Evolutionary conservation across 2,888 invertebrate species (phyloP).

Genomic region (Sussaba pulchella): DNA sequence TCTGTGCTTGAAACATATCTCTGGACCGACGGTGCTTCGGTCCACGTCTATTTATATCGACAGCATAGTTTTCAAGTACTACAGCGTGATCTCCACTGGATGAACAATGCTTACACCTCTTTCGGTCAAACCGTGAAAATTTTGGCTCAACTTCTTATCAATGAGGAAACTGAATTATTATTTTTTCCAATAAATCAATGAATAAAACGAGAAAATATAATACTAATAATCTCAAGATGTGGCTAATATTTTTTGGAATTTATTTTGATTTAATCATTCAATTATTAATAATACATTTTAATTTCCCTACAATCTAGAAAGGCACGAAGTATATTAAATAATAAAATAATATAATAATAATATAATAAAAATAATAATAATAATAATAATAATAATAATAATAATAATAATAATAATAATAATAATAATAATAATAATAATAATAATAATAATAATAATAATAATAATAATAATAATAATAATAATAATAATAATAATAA

Average conservation of each 20-base stretch:
- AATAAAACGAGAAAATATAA: background rate
- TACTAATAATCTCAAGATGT: too few species aligned
- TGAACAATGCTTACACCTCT: slow-evolving; percentile 60
- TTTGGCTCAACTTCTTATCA: background rate
- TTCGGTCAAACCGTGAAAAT: slow-evolving; percentile 44
- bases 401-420: too few species aligned
- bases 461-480: too few species aligned
- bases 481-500: too few species aligned
- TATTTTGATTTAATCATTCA: too few species aligned
- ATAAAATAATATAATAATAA: background rate
- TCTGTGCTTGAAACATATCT: slow-evolving; percentile 54
- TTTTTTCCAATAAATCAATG: background rate
- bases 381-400: too few species aligned
- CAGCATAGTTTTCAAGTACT: slow-evolving; percentile 57
- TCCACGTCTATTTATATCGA: slow-evolving; percentile 60
- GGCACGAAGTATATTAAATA: background rate
- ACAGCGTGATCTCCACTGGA: slow-evolving; percentile 51
- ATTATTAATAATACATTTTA: background rate
- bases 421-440: too few species aligned
- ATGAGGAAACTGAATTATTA: background rate
- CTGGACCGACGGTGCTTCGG: slow-evolving; percentile 33
- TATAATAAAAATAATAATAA: too few species aligned
- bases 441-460: too few species aligned
- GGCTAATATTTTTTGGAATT: background rate
- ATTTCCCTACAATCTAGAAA: background rate